These are phyloP conservation scores for Octodonta nipae DNA, from an alignment of 2,888 invertebrate species.

Conservation along the genomic window DNA sequence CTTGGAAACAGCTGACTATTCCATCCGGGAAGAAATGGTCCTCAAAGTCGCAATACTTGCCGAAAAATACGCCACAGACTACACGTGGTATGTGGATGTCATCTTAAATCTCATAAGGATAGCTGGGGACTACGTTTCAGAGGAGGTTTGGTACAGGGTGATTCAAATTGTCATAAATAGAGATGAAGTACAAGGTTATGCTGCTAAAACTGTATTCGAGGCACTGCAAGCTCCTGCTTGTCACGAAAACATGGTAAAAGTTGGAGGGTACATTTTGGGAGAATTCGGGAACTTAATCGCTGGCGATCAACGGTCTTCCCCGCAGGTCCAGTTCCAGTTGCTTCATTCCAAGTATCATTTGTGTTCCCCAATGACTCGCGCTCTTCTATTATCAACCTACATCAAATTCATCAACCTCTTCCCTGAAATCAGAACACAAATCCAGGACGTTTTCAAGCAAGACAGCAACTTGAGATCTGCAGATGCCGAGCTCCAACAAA, in stretches of 20 bases:
- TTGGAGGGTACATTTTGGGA: slow-evolving; percentile 96
- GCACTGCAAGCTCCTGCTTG: slow-evolving; percentile 97
- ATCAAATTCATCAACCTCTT: slow-evolving; percentile 99
- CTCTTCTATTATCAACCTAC: slow-evolving; percentile 90
- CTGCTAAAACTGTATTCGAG: slow-evolving; percentile 98
- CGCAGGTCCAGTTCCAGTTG: slow-evolving; percentile 92
- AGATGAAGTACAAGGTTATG: slow-evolving; percentile 98
- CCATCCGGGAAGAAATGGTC: slow-evolving; percentile 99
- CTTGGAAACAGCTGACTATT: slow-evolving; percentile 97
- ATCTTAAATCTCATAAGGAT: slow-evolving; percentile 97
- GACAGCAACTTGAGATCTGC: slow-evolving; percentile 94
- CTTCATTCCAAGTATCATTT: slow-evolving; percentile 98
- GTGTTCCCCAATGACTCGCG: slow-evolving; percentile 93
- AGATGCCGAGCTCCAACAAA: slow-evolving; percentile 95
- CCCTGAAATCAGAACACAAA: slow-evolving; percentile 91
- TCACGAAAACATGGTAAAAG: slow-evolving; percentile 99
- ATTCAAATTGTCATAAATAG: slow-evolving; percentile 99
- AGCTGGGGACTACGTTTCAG: slow-evolving; percentile 98
- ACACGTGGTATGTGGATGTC: slow-evolving; percentile 97
- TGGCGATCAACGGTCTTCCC: slow-evolving; percentile 93
- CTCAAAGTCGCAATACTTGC: slow-evolving; percentile 97
- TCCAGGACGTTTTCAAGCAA: slow-evolving; percentile 82
- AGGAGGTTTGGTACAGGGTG: slow-evolving; percentile 99
- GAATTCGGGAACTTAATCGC: slow-evolving; percentile 99
- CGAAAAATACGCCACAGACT: slow-evolving; percentile 98